Evolutionary conservation across 2,113 vertebrate genomes (phyloP).

Genomic region (Petroica traversi): DNA sequence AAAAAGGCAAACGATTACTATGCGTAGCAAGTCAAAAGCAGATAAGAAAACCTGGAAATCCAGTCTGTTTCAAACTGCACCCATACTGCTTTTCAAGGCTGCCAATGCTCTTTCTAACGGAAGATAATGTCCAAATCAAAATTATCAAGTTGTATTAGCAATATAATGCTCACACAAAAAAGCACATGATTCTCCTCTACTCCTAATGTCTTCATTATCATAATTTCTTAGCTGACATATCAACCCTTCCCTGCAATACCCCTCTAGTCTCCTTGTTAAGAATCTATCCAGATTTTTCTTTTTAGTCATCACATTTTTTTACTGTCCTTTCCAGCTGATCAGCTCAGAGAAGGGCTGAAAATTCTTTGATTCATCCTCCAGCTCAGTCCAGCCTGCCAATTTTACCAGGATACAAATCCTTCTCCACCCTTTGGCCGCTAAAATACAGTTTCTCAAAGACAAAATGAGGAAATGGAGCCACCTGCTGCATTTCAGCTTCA

Average conservation of each 20-base stretch:
- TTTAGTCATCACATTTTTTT: too few relatives aligned
- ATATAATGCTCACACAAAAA: not conserved
- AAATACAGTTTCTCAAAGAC: not conserved
- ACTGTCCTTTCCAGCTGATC: not conserved
- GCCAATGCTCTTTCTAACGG: not conserved
- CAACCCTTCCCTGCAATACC: not conserved
- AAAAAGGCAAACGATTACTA: not conserved
- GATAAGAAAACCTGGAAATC: not conserved
- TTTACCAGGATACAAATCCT: not conserved
- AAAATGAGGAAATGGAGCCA: conserved; percentile 9
- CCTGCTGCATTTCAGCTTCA: not conserved
- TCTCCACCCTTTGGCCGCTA: not conserved
- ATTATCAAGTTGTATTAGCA: not conserved
- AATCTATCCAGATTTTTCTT: not conserved
- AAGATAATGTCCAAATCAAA: not conserved
- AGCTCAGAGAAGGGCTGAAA: not conserved
- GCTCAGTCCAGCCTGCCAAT: not conserved
- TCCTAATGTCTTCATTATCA: not conserved
- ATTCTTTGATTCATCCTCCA: not conserved
- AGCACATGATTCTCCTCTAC: not conserved
- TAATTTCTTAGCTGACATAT: not conserved
- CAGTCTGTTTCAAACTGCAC: not conserved
- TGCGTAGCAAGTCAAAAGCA: not conserved
- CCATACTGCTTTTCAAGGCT: not conserved
- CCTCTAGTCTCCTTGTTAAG: not conserved